phyloP scores from a whole-genome alignment of 2,888 invertebrate genomes.

The Ceriagrion tenellum region DNA sequence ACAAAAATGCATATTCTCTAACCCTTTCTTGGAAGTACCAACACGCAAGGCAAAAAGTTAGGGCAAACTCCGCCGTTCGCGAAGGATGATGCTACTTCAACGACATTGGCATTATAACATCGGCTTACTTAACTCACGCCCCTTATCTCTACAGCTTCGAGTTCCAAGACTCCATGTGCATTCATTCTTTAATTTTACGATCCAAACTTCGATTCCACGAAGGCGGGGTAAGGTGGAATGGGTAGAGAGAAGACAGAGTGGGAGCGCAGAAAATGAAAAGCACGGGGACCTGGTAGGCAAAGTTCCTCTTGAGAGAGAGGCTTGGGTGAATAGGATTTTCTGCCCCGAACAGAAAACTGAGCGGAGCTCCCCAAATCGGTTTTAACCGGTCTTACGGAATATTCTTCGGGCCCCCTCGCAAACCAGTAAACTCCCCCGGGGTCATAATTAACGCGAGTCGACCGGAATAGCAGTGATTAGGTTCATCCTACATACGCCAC shows the following conservation, averaged over 20 bases:
- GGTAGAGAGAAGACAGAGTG: background rate
- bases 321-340: slow-evolving; percentile 15
- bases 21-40: background rate
- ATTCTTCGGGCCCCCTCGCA: background rate
- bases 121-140: background rate
- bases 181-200: slow-evolving; percentile 1
- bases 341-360: background rate
- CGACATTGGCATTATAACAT: background rate
- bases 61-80: background rate
- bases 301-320: background rate
- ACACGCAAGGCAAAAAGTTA: background rate
- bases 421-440: background rate
- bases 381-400: background rate
- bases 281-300: background rate
- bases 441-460: slow-evolving; percentile 6
- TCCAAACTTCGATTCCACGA: background rate
- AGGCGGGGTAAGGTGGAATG: too few species aligned
- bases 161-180: background rate
- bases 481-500: slow-evolving; percentile 20
- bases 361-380: background rate
- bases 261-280: background rate
- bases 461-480: background rate
- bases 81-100: background rate
- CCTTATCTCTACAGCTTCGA: background rate
- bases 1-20: background rate